Base-by-base conservation (phyloP, 1,140 invertebrate species). In the Ptiloglossa arizonensis region DNA sequence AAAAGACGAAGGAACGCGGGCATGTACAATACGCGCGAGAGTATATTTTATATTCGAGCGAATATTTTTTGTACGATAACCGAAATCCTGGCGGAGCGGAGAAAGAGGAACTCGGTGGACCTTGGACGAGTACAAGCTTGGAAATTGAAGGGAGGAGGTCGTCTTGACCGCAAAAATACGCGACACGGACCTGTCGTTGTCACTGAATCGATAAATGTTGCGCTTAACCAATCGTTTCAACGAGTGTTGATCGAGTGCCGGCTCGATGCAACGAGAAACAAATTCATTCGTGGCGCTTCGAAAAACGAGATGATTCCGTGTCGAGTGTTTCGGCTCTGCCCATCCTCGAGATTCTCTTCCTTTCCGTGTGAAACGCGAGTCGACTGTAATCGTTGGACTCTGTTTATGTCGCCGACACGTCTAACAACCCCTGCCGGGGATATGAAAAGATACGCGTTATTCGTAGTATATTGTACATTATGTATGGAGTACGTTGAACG, bases 21-120 rank as follows among this genome's bases (percentile, higher is more conserved):
- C 69, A 75, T 86, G 72, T 81, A 82, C 70, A 81, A 70, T 82
- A 73, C 56, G 62, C 69, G 76, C 54, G 57, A 82, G 77, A 85
- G 73, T 86, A 87, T 86, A 79, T 86, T 77, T 86, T 86, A 80
- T 83, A 83, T 87, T 69, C 69, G 50, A 44, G 66, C 54, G 76
- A 59, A 77, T 85, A 84, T 87, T 81, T 85, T 85, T 84, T 85
- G 81, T 80, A 87, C 76, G 52, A 84, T 74, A 41, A 80, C 38
- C 60, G 4, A 41, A 32, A 38, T 68, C 48, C 41, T 17, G 57
- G 6, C 19, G 27, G 11, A 29, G 17, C 22, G 13, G n/a, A 41
- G 29, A 35, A 19, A 22, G 44, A n/a, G 27, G 17, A n/a, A 9
- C 19, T 44, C 8, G 35, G 5, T 15, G 22, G 41, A 64, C 17